Evolutionary conservation across 2,113 vertebrate species (phyloP).

Genomic region (Redunca redunca): DNA sequence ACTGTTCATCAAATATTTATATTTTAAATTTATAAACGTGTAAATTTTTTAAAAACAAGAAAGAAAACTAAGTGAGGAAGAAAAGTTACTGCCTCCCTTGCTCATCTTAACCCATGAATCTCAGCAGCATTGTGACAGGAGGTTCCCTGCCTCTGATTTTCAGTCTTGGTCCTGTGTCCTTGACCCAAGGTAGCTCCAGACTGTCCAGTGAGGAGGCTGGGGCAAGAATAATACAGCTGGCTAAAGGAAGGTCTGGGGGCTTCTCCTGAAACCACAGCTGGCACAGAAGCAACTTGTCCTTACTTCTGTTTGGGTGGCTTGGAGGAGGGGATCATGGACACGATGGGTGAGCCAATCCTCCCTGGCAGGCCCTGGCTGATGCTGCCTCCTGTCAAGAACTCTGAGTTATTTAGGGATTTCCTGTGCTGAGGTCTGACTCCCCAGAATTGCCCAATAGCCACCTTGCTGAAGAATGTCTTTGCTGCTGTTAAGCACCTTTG

Average conservation of each 20-base stretch:
- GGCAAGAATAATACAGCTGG: not conserved
- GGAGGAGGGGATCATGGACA: not conserved
- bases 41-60: not conserved
- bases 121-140: not conserved
- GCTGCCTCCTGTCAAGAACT: not conserved
- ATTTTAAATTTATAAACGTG: not conserved
- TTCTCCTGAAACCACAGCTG: too few species aligned
- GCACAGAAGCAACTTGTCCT: not conserved
- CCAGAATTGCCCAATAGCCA: not conserved
- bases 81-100: not conserved
- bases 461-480: not conserved
- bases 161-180: not conserved
- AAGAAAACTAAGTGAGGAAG: not conserved
- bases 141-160: not conserved
- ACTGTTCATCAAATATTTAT: not conserved
- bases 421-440: not conserved
- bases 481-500: not conserved
- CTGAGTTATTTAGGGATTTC: not conserved
- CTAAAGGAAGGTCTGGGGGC: not conserved
- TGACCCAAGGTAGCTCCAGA: not conserved
- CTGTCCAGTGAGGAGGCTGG: not conserved
- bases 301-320: not conserved
- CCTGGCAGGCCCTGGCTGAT: fast-evolving
- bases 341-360: not conserved
- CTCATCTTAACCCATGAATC: not conserved